Evolutionary conservation across 2,797 vertebrate species (phyloP).

Genomic region (Anabacerthia variegaticeps): DNA sequence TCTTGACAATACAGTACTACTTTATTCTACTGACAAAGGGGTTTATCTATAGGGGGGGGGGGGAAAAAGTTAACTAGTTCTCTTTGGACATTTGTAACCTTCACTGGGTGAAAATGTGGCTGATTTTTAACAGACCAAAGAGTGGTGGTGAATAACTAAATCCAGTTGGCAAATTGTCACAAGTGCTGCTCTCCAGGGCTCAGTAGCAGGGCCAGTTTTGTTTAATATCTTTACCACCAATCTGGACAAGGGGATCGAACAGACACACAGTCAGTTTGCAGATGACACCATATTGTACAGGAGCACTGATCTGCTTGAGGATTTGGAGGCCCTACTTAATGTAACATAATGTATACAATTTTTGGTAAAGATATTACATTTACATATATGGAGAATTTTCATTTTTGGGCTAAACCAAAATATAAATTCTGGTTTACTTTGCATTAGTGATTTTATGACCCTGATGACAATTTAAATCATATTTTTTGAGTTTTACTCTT

Average conservation of each 20-base stretch:
- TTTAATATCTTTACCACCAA: background rate
- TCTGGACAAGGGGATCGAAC: rapidly evolving
- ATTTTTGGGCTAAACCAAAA: background rate
- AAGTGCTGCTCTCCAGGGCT: background rate
- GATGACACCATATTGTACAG: rapidly evolving
- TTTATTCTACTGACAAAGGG: background rate
- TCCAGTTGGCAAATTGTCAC: background rate
- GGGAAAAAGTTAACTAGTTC: background rate
- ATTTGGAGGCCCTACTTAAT: background rate
- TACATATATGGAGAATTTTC: background rate
- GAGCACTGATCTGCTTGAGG: background rate
- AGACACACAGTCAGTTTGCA: background rate
- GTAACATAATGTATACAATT: background rate
- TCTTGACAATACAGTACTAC: background rate
- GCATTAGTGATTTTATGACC: background rate
- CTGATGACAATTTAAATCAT: background rate
- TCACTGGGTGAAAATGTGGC: rapidly evolving
- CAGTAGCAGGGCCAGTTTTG: background rate
- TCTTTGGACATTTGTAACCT: background rate
- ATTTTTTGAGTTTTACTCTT: background rate
- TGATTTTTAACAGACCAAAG: background rate
- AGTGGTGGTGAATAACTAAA: background rate
- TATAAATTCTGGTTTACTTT: background rate
- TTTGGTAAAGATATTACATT: background rate
- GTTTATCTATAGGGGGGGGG: background rate